These are phyloP conservation scores for Lithophane socia DNA, from an alignment of 2,888 invertebrate genomes.

Conservation along the genomic window DNA sequence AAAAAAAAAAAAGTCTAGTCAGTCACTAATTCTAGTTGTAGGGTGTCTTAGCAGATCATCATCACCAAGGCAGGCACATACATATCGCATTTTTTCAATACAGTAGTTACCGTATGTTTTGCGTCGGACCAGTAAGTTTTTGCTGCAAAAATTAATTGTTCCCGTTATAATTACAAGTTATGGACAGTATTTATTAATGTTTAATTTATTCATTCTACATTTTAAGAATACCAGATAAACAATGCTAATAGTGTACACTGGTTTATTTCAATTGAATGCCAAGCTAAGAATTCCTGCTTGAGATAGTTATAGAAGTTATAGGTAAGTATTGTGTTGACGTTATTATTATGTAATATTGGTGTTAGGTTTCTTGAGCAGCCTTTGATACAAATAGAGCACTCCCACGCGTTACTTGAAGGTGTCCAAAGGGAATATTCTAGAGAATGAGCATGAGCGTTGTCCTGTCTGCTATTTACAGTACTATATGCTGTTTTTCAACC, in stretches of 20 bases:
- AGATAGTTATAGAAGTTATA: conserved; percentile 17
- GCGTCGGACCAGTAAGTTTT: conserved; percentile 24
- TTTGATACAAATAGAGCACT: conserved; percentile 21
- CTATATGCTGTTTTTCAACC: not conserved
- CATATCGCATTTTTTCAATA: not conserved
- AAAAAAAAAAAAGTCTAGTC: too few species aligned
- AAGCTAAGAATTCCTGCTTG: conserved; percentile 39
- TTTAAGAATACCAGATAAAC: conserved; percentile 60
- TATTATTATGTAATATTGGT: conserved; percentile 44
- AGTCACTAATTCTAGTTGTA: too few species aligned
- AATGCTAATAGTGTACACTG: conserved; percentile 55
- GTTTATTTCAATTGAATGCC: conserved; percentile 59
- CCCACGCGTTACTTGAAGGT: conserved; percentile 37
- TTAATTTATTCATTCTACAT: conserved; percentile 46
- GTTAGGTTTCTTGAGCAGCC: conserved; percentile 33
- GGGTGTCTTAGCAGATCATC: not conserved
- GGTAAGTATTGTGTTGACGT: conserved; percentile 29
- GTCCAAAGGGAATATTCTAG: not conserved
- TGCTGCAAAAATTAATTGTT: conserved; percentile 37
- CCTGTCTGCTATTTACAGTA: not conserved
- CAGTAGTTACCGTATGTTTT: not conserved
- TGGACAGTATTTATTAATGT: conserved; percentile 45
- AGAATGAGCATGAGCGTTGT: not conserved
- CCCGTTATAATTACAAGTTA: conserved; percentile 48
- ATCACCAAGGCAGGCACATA: not conserved